Base-by-base conservation (phyloP, 2,113 vertebrate genomes). In the Opisthocomus hoazin region DNA sequence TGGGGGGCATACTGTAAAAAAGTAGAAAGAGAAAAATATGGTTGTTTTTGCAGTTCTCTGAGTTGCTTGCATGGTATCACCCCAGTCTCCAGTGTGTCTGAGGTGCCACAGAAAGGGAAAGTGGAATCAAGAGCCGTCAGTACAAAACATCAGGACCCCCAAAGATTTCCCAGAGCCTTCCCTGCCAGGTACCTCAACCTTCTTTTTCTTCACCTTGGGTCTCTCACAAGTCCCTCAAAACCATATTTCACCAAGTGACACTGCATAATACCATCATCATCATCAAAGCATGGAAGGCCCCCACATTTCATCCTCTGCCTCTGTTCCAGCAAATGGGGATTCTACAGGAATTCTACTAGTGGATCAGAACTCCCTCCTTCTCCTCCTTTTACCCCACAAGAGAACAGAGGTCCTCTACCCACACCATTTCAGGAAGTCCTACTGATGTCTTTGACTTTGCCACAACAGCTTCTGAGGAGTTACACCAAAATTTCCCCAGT, bases 261-360 rank as follows among this genome's bases (percentile, higher is more conserved):
- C 32, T 3, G 2, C 45, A 37, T 48, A 11, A 22, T 53, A 73
- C 29, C 23, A 45, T 6, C 22, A 39, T 37, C 16, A 46, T 46
- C 27, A 41, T 19, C 10, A 46, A 53, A 53, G 11, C 16, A 32
- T 0, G 0, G 15, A 27, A 61, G 3, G 12, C 34, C 4, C 1
- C 27, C 10, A 37, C 1, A 63, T 76, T 43, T 76, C 36, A 57
- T 57, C 18, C 14, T 5, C 7, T 56, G 30, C 19, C 23, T 76
- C 48, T 41, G 5, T 39, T 48, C n/a, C 36, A 63, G 32, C n/a
- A 48, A 19, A 22, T 34, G 39, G 8, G 5, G n/a, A 24, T 69
- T 54, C 46, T 9, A 2, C 17, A 61, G n/a, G 26, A 56, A 15
- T 5, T 17, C 22, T 65, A 2, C 45, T 27, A 58, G 10, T 21